phyloP scores from a whole-genome alignment of 1,140 invertebrate genomes.

The Eriocheir sinensis region DNA sequence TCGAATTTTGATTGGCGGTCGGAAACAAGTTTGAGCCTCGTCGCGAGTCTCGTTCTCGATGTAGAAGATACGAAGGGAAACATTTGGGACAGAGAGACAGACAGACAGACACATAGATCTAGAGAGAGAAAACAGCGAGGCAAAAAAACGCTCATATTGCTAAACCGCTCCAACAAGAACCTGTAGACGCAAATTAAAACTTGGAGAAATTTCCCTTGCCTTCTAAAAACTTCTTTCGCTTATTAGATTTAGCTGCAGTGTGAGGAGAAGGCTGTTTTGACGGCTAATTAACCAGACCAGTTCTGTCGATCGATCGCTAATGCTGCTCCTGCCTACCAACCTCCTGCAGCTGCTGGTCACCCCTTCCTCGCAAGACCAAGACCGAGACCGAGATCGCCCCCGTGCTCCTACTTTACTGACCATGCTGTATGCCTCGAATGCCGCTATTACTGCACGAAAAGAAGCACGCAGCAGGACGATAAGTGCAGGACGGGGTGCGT shows the following conservation, averaged over 20 bases:
- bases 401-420: background rate
- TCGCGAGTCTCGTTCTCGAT: background rate
- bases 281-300: slow-evolving; percentile 65
- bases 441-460: slow-evolving; percentile 21
- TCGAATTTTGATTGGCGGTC: background rate
- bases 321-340: background rate
- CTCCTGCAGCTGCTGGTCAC: background rate
- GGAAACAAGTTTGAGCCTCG: background rate
- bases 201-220: slow-evolving; percentile 40
- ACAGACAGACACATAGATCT: background rate
- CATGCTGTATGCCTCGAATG: background rate
- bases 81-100: background rate
- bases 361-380: background rate
- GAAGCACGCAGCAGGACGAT: background rate
- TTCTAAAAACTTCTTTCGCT: slow-evolving; percentile 58
- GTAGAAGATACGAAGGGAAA: background rate
- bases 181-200: slow-evolving; percentile 68
- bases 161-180: slow-evolving; percentile 54
- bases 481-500: background rate
- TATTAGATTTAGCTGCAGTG: slow-evolving; percentile 75
- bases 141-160: slow-evolving; percentile 33
- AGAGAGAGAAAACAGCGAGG: background rate
- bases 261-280: slow-evolving; percentile 67
- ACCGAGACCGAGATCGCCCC: no score
- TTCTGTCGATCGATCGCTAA: slow-evolving; percentile 38